Evolutionary conservation across 2,888 invertebrate genomes (phyloP).

Genomic region (Zeuzera pyrina): DNA sequence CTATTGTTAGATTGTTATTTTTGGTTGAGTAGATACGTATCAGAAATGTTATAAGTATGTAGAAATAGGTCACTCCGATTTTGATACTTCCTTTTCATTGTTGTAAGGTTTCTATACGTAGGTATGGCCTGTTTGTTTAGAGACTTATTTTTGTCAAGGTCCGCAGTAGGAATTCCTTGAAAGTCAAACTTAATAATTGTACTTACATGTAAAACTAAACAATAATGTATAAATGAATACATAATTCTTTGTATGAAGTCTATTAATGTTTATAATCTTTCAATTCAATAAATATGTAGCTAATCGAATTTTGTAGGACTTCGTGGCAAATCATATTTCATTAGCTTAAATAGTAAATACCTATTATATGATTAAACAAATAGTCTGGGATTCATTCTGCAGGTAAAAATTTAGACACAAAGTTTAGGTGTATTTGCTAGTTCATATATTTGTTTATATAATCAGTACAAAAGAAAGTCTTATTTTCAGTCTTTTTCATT

Average conservation of each 20-base stretch:
- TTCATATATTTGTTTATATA: background rate
- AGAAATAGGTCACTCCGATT: slow-evolving; percentile 32
- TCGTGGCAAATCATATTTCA: too few relatives aligned
- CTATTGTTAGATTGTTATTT: too few relatives aligned
- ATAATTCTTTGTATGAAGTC: slow-evolving; percentile 15
- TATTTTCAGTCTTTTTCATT: slow-evolving; percentile 40
- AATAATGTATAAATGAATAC: slow-evolving; percentile 15
- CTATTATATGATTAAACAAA: too few relatives aligned
- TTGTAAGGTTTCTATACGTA: slow-evolving; percentile 33
- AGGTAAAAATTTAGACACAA: too few relatives aligned
- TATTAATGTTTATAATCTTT: background rate
- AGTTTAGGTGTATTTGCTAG: too few relatives aligned
- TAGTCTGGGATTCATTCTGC: too few relatives aligned
- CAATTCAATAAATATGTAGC: too few relatives aligned
- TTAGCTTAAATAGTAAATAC: too few relatives aligned
- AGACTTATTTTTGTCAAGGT: slow-evolving; percentile 30
- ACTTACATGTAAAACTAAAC: slow-evolving; percentile 1
- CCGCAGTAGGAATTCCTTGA: slow-evolving; percentile 32
- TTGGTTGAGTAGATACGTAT: too few relatives aligned
- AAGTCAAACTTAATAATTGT: slow-evolving; percentile 22
- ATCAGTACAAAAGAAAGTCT: background rate
- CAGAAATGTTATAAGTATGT: too few relatives aligned
- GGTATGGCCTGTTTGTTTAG: slow-evolving; percentile 23
- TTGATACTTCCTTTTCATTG: slow-evolving; percentile 23
- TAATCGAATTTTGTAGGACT: too few relatives aligned